phyloP scores from a whole-genome alignment of 1,140 invertebrate genomes.

The Diuraphis noxia region DNA sequence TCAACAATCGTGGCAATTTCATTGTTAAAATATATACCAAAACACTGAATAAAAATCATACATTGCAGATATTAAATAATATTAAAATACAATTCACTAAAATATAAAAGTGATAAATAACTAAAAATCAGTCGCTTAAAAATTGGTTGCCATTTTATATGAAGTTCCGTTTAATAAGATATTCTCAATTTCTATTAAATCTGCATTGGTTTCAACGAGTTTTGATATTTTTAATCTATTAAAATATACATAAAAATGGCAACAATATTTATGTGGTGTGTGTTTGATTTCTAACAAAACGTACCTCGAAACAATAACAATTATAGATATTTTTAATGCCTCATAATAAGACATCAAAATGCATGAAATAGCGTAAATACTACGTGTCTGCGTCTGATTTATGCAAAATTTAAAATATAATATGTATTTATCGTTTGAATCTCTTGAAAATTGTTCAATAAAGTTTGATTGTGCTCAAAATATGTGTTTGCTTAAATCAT shows the following conservation, averaged over 20 bases:
- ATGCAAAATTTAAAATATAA: not conserved
- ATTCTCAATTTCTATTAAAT: not conserved
- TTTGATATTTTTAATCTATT: not conserved
- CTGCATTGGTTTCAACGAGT: not conserved
- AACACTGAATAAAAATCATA: not conserved
- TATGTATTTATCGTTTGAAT: not conserved
- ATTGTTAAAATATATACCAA: not conserved
- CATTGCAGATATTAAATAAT: not conserved
- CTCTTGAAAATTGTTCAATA: not conserved
- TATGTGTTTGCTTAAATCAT: not conserved
- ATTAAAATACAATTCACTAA: not conserved
- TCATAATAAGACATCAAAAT: not conserved
- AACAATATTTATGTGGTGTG: not conserved
- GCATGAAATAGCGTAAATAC: not conserved
- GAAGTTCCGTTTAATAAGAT: not conserved
- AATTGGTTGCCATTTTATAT: not conserved
- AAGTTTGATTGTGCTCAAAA: not conserved
- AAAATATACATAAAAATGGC: not conserved
- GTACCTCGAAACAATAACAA: not conserved
- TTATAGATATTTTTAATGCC: not conserved
- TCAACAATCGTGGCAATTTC: not conserved
- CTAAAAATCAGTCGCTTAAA: not conserved
- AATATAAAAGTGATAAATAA: not conserved
- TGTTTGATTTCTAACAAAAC: not conserved
- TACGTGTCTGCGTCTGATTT: rapidly evolving